A percentile compares a stretch with the other conserved stretches of the same genome.
Conservation (phyloP, 2,113 vertebrate species). For the Acrocephalus kingi region DNA sequence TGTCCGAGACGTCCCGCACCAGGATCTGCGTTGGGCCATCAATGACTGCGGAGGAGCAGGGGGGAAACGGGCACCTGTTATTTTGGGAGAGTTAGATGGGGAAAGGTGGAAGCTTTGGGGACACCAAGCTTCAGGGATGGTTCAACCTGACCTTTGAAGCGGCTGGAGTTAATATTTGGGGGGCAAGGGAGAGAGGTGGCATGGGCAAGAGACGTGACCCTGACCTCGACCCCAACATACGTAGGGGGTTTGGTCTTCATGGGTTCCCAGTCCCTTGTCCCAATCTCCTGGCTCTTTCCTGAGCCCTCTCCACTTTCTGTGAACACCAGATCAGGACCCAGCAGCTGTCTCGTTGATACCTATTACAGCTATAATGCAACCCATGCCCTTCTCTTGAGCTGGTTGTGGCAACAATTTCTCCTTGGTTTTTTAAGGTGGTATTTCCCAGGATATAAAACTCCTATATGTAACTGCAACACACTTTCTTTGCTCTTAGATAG, state of each 20-base stretch:
- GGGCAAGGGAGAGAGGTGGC: background rate
- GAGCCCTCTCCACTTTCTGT: background rate
- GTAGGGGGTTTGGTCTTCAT: background rate
- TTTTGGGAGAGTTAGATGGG: background rate
- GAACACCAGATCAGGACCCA: background rate
- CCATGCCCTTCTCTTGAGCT: background rate
- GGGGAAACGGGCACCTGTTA: background rate
- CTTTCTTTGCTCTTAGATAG: background rate
- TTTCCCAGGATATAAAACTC: background rate
- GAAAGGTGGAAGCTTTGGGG: background rate
- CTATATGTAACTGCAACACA: background rate
- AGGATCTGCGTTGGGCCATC: conserved; percentile 90
- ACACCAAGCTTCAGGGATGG: background rate
- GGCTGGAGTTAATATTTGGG: background rate
- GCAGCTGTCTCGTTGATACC: background rate
- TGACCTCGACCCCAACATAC: too few species aligned
- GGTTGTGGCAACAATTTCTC: background rate
- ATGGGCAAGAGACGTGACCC: background rate
- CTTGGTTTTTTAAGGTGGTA: background rate
- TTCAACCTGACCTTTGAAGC: background rate
- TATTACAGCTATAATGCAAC: background rate
- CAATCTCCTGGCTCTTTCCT: background rate
- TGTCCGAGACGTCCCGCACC: conserved; percentile 92
- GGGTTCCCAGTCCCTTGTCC: background rate
- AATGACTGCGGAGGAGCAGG: conserved; percentile 77